A percentile compares a stretch with the other conserved stretches of the same genome.
phyloP scores from a whole-genome alignment of 2,888 invertebrate genomes.

The Halictus quadricinctus region DNA sequence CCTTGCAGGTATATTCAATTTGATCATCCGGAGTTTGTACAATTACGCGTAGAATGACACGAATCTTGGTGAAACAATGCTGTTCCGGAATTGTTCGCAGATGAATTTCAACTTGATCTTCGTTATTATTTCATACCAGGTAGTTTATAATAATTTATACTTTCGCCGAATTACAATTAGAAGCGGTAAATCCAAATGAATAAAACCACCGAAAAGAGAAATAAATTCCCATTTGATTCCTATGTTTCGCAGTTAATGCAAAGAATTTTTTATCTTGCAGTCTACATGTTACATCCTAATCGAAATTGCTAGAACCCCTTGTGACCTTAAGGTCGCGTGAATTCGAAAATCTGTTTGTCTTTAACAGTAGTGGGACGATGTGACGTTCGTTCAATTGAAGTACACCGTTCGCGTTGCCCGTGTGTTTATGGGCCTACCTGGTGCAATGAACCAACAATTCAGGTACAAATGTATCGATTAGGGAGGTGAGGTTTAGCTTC shows the following conservation, averaged over 20 bases:
- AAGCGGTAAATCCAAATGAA: too few relatives aligned
- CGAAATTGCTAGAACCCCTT: background rate
- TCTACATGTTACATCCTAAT: background rate
- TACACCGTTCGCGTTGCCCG: conserved; percentile 17
- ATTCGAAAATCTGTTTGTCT: background rate
- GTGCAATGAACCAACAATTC: conserved; percentile 55
- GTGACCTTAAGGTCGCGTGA: background rate
- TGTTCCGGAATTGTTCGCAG: background rate
- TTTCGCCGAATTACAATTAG: too few relatives aligned
- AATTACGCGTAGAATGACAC: conserved; percentile 2
- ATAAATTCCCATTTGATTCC: too few relatives aligned
- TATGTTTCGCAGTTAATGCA: too few relatives aligned
- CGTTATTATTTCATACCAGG: too few relatives aligned
- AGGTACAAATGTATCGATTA: conserved; percentile 65
- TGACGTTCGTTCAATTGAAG: conserved; percentile 30
- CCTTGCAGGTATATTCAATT: background rate
- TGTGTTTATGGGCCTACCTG: conserved; percentile 51
- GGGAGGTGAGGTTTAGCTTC: conserved; percentile 49
- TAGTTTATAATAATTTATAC: too few relatives aligned
- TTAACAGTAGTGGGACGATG: background rate
- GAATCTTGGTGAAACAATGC: background rate
- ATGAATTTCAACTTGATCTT: too few relatives aligned
- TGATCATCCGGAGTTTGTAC: background rate
- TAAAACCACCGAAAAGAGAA: too few relatives aligned
- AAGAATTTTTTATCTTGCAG: too few relatives aligned